Evolutionary conservation across 2,797 vertebrate genomes (phyloP).

Genomic region (Melanogrammus aeglefinus): DNA sequence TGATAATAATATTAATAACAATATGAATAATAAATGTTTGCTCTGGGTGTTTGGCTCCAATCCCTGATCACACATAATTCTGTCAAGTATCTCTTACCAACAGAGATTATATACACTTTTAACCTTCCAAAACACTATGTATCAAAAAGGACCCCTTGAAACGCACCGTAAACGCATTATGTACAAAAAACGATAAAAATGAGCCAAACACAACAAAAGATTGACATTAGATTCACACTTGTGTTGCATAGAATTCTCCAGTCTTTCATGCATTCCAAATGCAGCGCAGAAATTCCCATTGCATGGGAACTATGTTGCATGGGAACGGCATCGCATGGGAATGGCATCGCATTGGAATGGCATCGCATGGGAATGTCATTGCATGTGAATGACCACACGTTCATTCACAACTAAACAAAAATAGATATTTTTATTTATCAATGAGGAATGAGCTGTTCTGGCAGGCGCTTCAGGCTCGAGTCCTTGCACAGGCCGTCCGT

Average conservation of each 20-base stretch:
- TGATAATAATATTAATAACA: constrained; percentile 48
- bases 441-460: not conserved
- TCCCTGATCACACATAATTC: constrained; percentile 85
- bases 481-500: constrained; percentile 14
- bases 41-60: constrained; percentile 86
- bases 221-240: constrained; percentile 63
- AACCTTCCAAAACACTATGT: constrained; percentile 59
- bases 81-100: constrained; percentile 88
- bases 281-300: constrained; percentile 38
- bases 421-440: constrained; percentile 52
- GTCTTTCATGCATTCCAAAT: constrained; percentile 62
- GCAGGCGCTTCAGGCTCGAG: not conserved
- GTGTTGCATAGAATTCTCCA: constrained; percentile 85
- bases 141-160: constrained; percentile 67
- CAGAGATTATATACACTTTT: constrained; percentile 68
- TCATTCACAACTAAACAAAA: constrained; percentile 64
- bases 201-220: constrained; percentile 27
- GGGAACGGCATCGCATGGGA: constrained; percentile 31
- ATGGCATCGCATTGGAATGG: constrained; percentile 16
- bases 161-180: constrained; percentile 51
- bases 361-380: constrained; percentile 1
- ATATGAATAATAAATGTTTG: constrained; percentile 43
- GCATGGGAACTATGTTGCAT: constrained; percentile 14
- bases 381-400: constrained; percentile 53
- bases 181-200: constrained; percentile 2